Evolutionary conservation across 2,797 vertebrate species (phyloP).

Genomic region (Gallirallus australis): DNA sequence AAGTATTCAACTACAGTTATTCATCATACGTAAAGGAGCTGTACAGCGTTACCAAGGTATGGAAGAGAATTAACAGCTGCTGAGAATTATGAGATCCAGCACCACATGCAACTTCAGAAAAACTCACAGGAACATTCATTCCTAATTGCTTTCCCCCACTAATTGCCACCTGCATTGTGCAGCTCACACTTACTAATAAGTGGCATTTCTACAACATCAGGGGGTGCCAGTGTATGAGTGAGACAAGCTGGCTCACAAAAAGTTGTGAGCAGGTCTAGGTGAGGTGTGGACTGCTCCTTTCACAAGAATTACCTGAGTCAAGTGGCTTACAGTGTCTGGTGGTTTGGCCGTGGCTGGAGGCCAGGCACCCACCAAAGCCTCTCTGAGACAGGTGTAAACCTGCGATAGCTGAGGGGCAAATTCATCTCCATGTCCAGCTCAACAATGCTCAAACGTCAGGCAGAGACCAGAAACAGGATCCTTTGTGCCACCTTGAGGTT

Average conservation of each 20-base stretch:
- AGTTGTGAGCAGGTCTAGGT: not conserved
- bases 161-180: not conserved
- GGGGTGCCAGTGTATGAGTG: not conserved
- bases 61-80: not conserved
- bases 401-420: not conserved
- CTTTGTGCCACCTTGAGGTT: not conserved
- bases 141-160: not conserved
- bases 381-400: not conserved
- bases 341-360: too few species aligned
- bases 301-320: not conserved
- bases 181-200: not conserved
- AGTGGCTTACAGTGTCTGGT: too few species aligned
- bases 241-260: rapidly evolving
- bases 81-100: not conserved
- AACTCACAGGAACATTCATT: not conserved
- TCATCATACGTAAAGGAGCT: not conserved
- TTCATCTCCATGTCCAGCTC: not conserved
- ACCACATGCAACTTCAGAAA: not conserved
- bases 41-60: not conserved
- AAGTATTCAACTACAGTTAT: not conserved
- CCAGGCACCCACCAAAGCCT: too few species aligned
- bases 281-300: not conserved
- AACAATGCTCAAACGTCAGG: not conserved
- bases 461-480: not conserved
- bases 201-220: not conserved